phyloP scores from a whole-genome alignment of 1,140 invertebrate genomes.

The Brachionus rubens region DNA sequence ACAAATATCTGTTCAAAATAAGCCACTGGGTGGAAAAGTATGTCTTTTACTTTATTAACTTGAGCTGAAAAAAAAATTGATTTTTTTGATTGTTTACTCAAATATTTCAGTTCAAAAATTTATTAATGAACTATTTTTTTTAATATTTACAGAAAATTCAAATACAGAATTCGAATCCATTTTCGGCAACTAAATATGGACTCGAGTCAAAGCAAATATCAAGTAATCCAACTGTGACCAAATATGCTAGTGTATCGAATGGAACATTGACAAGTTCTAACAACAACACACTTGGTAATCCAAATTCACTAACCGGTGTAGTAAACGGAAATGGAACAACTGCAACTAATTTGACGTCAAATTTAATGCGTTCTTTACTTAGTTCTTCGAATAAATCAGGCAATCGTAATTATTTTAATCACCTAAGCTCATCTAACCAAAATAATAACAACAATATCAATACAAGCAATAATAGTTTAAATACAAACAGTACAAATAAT shows the following conservation, averaged over 20 bases:
- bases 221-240: not conserved
- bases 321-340: not conserved
- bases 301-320: not conserved
- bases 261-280: slow-evolving; percentile 28
- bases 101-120: no score
- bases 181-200: slow-evolving; percentile 20
- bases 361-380: slow-evolving; percentile 32
- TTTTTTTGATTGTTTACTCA: no score
- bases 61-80: no score
- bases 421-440: slow-evolving; percentile 14
- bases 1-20: slow-evolving; percentile 44
- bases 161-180: slow-evolving; percentile 2
- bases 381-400: slow-evolving; percentile 40
- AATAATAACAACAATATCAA: slow-evolving; percentile 24
- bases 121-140: no score
- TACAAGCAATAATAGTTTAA: slow-evolving; percentile 31
- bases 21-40: slow-evolving; percentile 39
- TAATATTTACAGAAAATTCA: slow-evolving; percentile 36
- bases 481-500: slow-evolving; percentile 28
- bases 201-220: slow-evolving; percentile 7
- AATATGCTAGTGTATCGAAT: slow-evolving; percentile 31
- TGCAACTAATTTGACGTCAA: slow-evolving; percentile 10
- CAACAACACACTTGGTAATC: not conserved
- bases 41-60: not conserved
- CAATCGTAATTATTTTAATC: slow-evolving; percentile 42